Base-by-base conservation (phyloP, 2,113 vertebrate genomes). In the Tyrannus savana region DNA sequence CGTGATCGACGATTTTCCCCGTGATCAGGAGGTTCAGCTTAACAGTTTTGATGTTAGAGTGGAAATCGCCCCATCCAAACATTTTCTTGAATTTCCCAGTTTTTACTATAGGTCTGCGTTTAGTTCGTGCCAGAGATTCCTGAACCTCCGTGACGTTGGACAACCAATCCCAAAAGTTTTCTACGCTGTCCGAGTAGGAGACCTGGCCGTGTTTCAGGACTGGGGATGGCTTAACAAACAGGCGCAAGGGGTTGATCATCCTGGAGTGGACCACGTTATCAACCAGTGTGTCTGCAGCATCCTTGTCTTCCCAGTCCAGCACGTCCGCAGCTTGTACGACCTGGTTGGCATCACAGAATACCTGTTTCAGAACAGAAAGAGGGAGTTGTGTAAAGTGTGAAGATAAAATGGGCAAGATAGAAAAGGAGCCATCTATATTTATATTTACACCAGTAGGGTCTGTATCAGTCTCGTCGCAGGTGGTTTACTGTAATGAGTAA, bases 61-160 rank as follows among this genome's bases (percentile, higher is more conserved):
- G 99, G 96, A 99, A 99, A 97, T 99, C 99, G 3, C 99, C 99
- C 99, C 99, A 99, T 56, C 99, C 99, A 39, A 99, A 99, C 99
- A 99, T 99, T 95, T 99, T 99, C 98, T 99, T 99, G 98, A 99
- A 99, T 97, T 99, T 99, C 77, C 99, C 99, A 17, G 99, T 99
- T 98, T 99, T 99, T 64, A 99, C 99, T 80, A 99, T 99, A 84
- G 99, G 99, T 88, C 99, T 98, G 96, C 99, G 99, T 93, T 99
- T 99, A 99, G 99, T 99, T 99, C 99, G 99, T 98, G 98, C 97
- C 55, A 99, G 97, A 55, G 98, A 98, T 90, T 99, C 98, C 96
- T 98, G 98, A 95, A 97, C 97, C 97, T 99, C 99, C 68, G 99
- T 99, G 97, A 99, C 98, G 97, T 99, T 99, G 97, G 99, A 98